These are phyloP conservation scores for Bradynema listronoti DNA, from an alignment of 1,140 invertebrate genomes.

Conservation along the genomic window DNA sequence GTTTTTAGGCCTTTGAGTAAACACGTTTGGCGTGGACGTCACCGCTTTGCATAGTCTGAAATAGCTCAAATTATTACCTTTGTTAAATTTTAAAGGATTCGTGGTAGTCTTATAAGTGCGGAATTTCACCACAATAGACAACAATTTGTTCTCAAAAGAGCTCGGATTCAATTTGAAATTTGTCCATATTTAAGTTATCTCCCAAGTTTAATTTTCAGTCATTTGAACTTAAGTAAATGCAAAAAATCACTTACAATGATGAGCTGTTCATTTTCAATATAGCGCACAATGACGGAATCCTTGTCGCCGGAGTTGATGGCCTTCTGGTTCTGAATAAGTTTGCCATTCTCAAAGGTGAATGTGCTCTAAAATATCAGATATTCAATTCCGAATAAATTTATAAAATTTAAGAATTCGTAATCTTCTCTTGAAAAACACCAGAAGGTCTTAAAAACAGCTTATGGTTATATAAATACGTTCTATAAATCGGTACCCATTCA, in stretches of 20 bases:
- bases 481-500: not conserved
- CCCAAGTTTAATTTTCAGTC: constrained; percentile 20
- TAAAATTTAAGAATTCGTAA: not conserved
- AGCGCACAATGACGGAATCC: constrained; percentile 34
- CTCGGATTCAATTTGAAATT: not conserved
- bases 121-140: too few relatives aligned
- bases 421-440: not conserved
- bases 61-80: not conserved
- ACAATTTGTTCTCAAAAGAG: too few relatives aligned
- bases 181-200: constrained; percentile 6
- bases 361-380: constrained; percentile 28
- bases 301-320: constrained; percentile 36
- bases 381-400: not conserved
- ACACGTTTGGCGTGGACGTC: constrained; percentile 19
- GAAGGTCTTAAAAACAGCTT: not conserved
- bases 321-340: constrained; percentile 33
- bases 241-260: constrained; percentile 22
- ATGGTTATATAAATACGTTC: not conserved
- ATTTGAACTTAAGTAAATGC: constrained; percentile 26
- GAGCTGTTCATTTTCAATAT: constrained; percentile 33
- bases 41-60: constrained; percentile 22
- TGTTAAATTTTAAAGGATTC: too few relatives aligned
- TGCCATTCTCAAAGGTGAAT: constrained; percentile 32
- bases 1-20: constrained; percentile 21
- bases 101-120: too few relatives aligned